phyloP scores from a whole-genome alignment of 2,888 invertebrate species.

The Brachycybe producta region DNA sequence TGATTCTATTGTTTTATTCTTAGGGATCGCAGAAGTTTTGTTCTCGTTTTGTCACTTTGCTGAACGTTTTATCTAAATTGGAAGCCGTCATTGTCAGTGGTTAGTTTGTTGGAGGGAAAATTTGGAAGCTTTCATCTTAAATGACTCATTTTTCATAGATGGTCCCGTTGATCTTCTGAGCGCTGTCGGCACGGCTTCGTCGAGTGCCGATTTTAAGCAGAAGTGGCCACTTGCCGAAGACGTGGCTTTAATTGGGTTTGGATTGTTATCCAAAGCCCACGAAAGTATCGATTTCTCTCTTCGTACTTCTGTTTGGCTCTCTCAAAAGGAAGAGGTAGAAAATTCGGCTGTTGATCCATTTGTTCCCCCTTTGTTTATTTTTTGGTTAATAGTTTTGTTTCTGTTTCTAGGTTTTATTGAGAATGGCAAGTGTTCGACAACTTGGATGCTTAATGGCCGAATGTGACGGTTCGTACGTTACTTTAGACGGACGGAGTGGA shows the following conservation, averaged over 20 bases:
- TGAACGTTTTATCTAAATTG: slow-evolving; percentile 67
- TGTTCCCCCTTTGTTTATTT: too few species aligned
- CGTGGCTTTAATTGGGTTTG: slow-evolving; percentile 20
- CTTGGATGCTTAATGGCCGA: too few species aligned
- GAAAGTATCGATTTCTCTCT: not conserved
- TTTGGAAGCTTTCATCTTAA: not conserved
- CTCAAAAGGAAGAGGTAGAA: slow-evolving; percentile 7
- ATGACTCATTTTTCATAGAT: not conserved
- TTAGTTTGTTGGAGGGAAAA: slow-evolving; percentile 19
- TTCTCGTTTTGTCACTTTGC: slow-evolving; percentile 60
- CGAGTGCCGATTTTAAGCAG: slow-evolving; percentile 17
- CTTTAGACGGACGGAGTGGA: too few species aligned
- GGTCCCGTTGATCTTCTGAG: not conserved
- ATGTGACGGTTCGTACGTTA: too few species aligned
- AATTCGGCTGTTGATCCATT: too few species aligned
- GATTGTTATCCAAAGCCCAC: slow-evolving; percentile 3
- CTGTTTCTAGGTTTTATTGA: too few species aligned
- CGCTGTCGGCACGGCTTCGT: not conserved
- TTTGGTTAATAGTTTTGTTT: too few species aligned
- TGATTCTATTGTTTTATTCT: not conserved
- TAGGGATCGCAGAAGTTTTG: slow-evolving; percentile 65
- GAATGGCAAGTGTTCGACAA: too few species aligned
- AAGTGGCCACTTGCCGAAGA: slow-evolving; percentile 24
- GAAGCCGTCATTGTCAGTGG: slow-evolving; percentile 49
- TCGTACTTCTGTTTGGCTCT: slow-evolving; percentile 4